Evolutionary conservation across 2,888 invertebrate species (phyloP).

Genomic region (Xestia rhomboidea): DNA sequence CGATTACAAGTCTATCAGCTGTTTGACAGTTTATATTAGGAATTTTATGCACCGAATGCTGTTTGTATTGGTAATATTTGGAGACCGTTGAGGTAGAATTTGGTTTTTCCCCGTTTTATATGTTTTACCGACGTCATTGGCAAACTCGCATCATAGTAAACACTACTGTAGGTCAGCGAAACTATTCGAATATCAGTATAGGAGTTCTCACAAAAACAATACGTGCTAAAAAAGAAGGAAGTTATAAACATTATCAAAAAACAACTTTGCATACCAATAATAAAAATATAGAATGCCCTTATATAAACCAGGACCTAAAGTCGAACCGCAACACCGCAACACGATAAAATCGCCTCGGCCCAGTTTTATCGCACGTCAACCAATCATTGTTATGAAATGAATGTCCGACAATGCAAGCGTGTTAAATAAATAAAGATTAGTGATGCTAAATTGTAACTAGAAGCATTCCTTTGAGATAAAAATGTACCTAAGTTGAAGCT

Average conservation of each 20-base stretch:
- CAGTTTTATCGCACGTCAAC: constrained; percentile 30
- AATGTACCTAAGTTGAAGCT: not conserved
- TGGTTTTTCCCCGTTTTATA: not conserved
- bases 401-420: constrained; percentile 31
- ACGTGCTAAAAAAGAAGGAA: constrained; percentile 9
- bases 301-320: constrained; percentile 21
- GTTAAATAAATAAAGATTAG: constrained; percentile 37
- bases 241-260: constrained; percentile 3
- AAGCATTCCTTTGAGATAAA: constrained; percentile 33
- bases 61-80: not conserved
- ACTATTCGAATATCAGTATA: not conserved
- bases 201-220: not conserved
- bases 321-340: not conserved
- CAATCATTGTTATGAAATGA: constrained; percentile 46
- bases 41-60: not conserved
- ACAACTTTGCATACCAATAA: constrained; percentile 19
- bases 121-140: not conserved
- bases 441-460: constrained; percentile 10
- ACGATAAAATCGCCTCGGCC: constrained; percentile 23
- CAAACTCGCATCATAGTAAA: not conserved
- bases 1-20: constrained; percentile 23
- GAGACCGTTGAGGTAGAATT: not conserved
- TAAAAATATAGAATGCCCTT: constrained; percentile 5
- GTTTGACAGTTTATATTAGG: not conserved
- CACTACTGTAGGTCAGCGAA: too few relatives aligned